phyloP scores from a whole-genome alignment of 2,113 vertebrate species.

The Ivindomyrus marchei region DNA sequence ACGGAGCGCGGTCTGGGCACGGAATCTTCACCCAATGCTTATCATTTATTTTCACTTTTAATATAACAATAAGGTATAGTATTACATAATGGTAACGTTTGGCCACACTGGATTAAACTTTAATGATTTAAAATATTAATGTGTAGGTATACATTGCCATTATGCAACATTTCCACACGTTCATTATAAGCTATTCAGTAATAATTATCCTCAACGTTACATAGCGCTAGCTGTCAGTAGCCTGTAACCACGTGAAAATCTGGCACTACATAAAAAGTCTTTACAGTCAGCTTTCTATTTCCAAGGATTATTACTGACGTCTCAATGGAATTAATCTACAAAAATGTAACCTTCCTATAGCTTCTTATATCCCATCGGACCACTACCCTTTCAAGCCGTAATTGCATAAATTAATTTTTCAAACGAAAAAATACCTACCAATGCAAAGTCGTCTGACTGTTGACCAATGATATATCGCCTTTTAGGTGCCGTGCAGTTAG shows the following conservation, averaged over 20 bases:
- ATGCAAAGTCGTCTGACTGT: background rate
- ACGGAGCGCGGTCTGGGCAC: background rate
- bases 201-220: background rate
- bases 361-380: background rate
- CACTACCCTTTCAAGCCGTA: background rate
- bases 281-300: background rate
- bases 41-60: background rate
- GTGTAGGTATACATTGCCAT: background rate
- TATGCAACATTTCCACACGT: background rate
- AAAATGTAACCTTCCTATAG: background rate
- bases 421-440: conserved; percentile 14
- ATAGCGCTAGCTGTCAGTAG: background rate
- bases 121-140: background rate
- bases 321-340: background rate
- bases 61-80: background rate
- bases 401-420: background rate
- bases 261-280: background rate
- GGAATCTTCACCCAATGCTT: background rate
- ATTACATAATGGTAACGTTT: background rate
- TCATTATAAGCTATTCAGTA: background rate
- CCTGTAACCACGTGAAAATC: background rate
- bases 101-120: background rate
- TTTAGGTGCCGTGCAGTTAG: background rate
- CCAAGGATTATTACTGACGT: background rate
- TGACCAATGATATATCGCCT: conserved; percentile 19